These are phyloP conservation scores for Fratercula arctica DNA, from an alignment of 2,797 vertebrate genomes.

Conservation along the genomic window DNA sequence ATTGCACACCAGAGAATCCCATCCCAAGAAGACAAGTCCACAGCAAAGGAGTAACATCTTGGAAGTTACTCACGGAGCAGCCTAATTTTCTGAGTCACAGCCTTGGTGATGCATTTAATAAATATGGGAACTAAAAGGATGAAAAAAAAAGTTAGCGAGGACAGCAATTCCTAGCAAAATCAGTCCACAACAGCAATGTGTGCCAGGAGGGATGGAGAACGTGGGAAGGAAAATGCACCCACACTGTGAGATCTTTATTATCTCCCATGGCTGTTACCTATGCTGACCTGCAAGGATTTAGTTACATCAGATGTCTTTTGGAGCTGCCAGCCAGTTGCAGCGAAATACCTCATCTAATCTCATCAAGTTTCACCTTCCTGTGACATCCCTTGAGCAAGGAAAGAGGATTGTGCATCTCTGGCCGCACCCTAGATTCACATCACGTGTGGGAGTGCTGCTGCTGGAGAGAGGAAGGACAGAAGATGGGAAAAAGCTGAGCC, in stretches of 20 bases:
- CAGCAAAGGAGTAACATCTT: background rate
- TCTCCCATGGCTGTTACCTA: background rate
- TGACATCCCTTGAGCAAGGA: conserved; percentile 28
- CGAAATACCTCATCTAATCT: conserved; percentile 31
- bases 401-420: conserved; percentile 52
- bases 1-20: background rate
- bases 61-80: background rate
- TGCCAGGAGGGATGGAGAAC: background rate
- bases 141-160: background rate
- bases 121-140: background rate
- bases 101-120: background rate
- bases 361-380: conserved; percentile 56
- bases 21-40: background rate
- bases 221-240: background rate
- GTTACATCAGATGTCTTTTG: conserved; percentile 37
- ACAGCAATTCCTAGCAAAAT: background rate
- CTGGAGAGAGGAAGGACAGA: background rate
- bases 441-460: background rate
- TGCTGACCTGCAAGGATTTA: conserved; percentile 1
- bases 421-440: background rate
- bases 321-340: background rate
- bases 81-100: background rate
- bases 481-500: background rate
- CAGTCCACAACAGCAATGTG: accelerated
- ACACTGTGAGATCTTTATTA: background rate